Conservation (phyloP, 2,797 vertebrate species). For the Heteromormyrus szaboi region DNA sequence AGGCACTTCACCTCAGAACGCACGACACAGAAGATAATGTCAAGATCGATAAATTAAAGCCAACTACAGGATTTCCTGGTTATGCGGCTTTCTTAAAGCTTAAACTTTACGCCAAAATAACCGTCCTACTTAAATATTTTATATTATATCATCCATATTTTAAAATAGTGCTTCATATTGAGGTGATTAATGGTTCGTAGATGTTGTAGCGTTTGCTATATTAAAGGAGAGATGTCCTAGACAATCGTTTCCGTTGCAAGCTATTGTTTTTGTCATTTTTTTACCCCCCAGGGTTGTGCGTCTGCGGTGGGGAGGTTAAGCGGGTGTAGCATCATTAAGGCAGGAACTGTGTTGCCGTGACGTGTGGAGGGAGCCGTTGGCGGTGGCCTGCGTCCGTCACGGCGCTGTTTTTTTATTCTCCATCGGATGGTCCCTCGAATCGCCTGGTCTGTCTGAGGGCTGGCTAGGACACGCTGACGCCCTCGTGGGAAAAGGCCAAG, state of each 20-base stretch:
- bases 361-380: not conserved
- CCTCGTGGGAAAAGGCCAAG: not conserved
- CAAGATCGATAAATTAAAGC: constrained; percentile 23
- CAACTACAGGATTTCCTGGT: constrained; percentile 18
- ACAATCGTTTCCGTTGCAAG: constrained; percentile 1
- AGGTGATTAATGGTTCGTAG: constrained; percentile 24
- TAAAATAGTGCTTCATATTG: constrained; percentile 28
- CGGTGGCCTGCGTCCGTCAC: not conserved
- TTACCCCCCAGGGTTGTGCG: not conserved
- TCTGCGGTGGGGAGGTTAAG: not conserved
- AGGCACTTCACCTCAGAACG: not conserved
- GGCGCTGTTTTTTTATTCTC: not conserved
- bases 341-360: not conserved
- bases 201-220: not conserved
- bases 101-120: constrained; percentile 30
- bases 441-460: not conserved
- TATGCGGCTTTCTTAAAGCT: constrained; percentile 25
- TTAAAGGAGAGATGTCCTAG: not conserved
- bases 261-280: not conserved
- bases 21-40: constrained; percentile 5
- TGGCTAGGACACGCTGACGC: not conserved
- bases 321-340: not conserved
- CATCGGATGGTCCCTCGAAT: not conserved
- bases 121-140: constrained; percentile 31
- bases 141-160: constrained; percentile 32